Evolutionary conservation across 1,140 invertebrate genomes (phyloP), one percentile per base, ranked within the genome.

Genomic region (Drosophila eugracilis): DNA sequence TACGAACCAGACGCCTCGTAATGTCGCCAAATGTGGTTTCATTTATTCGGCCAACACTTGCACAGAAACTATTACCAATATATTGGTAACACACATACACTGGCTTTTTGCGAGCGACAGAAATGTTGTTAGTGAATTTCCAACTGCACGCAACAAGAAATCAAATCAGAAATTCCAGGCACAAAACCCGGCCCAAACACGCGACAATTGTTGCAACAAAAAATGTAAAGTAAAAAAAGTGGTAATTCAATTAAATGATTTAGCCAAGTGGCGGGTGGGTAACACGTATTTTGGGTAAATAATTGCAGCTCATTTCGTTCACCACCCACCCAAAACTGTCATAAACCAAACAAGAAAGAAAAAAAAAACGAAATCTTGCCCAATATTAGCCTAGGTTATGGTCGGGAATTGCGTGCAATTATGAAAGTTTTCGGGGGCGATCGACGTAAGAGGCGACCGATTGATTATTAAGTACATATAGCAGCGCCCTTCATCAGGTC

Each of bases 401-500:
- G 72, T 21, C 49, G 39, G 47, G 48, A 73, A 74, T 54, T 15
- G 55, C 67, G 80, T 77, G 73, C 73, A 85, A 81, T 86, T 85
- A 86, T 85, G 81, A 86, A 85, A 85, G 81, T 60, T 42, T 58
- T 58, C 37, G 49, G 48, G 66, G 48, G 52, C 24, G 53, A 28
- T 55, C 53, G 34, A 75, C 83, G 83, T 83, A 85, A 85, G 54
- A 62, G 55, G 49, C 28, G 9, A 19, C 45, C 83, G 60, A 88
- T 88, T 88, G 83, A 72, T 88, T 86, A 71, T 83, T 83, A 83
- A 86, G 45, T 72, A 63, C 54, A 55, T 14, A 21, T 14, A 42
- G 22, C 32, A 15, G 15, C 48, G 65, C 78, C 78, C 83, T 81
- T 86, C 63, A 79, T 54, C 48, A 42, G 9, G 24, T 30, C 52